Evolutionary conservation across 2,888 invertebrate species (phyloP), one percentile per base, ranked within the genome.

Genomic region (Tenthredo scrophulariae): DNA sequence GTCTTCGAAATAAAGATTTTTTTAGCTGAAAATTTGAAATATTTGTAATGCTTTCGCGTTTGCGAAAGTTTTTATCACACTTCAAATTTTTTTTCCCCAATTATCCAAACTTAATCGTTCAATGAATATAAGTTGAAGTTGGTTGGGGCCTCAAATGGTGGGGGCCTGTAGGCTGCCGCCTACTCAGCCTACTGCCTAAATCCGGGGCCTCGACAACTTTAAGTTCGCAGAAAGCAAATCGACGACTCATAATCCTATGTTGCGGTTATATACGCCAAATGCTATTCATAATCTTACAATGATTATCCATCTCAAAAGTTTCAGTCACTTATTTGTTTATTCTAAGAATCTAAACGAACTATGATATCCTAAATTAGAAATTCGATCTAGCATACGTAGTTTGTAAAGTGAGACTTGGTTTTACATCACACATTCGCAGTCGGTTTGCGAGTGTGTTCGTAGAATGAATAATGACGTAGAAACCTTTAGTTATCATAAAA

Each of bases 111-210:
- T 72, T 37, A 33, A 37, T 40, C 72, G 72, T 40, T 72, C 72
- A 72, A 40, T 72, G 72, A 40, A 72, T 37, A 72, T 72, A 18
- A 37, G 72, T 72, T 72, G 37, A 72, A 72, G 37, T 72, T 72
- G 33, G 40, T 72, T 40, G 72, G 40, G 72, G 72, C 72, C 72
- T 72, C 72, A 72, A 37, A 37, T 72, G 72, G 72, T 72, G 72
- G 72, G 72, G 72, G 40, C 72, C 37, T 37, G 72, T 72, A 72
- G 72, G 72, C 72, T 72, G 40, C 40, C 33, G 72, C 72, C 72
- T 72, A 37, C 40, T 72, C 70, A 70, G 70, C 70, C 70, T 70
- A 37, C 13, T 70, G 70, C 70, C 70, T 37, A 70, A 26, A 37
- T 70, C 70, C 70, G 70, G 70, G n/a, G n/a, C 18, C n/a, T 50